Percentiles rank a stretch among this genome's conserved stretches.
Conservation (phyloP, 2,888 invertebrate species). For the Scrobipalpa costella region DNA sequence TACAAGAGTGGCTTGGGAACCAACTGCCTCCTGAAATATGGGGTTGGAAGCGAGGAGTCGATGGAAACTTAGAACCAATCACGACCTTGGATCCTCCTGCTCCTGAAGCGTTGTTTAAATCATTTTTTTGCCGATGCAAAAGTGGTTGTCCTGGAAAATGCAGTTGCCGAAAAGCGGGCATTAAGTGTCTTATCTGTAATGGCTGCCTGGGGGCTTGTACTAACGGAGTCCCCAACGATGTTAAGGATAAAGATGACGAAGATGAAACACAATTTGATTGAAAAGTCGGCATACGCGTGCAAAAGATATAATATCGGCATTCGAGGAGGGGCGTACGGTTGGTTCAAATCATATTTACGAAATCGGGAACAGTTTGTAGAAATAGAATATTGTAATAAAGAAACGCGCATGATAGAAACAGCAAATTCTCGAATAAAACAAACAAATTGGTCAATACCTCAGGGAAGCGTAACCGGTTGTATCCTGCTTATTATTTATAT, state of each 20-base stretch:
- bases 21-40: constrained; percentile 26
- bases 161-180: too few relatives aligned
- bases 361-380: too few relatives aligned
- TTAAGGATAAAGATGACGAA: constrained; percentile 14
- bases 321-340: too few relatives aligned
- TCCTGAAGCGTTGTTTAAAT: constrained; percentile 31
- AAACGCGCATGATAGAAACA: too few relatives aligned
- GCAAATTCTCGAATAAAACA: too few relatives aligned
- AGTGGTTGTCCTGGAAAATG: constrained; percentile 30
- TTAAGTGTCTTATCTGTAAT: constrained; percentile 18
- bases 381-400: too few relatives aligned
- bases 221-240: constrained; percentile 10
- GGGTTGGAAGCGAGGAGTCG: constrained; percentile 28
- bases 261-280: neutral
- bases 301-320: too few relatives aligned
- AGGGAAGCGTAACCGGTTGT: too few relatives aligned
- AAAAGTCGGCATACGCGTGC: constrained; percentile 5
- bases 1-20: constrained; percentile 25
- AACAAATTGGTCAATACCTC: too few relatives aligned
- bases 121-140: constrained; percentile 29
- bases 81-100: constrained; percentile 30
- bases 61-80: constrained; percentile 30
- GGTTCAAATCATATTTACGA: too few relatives aligned
- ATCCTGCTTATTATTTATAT: too few relatives aligned
- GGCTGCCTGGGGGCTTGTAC: constrained; percentile 14